These are phyloP conservation scores for Ageneiosus marmoratus DNA, from an alignment of 2,113 vertebrate species.

Conservation along the genomic window DNA sequence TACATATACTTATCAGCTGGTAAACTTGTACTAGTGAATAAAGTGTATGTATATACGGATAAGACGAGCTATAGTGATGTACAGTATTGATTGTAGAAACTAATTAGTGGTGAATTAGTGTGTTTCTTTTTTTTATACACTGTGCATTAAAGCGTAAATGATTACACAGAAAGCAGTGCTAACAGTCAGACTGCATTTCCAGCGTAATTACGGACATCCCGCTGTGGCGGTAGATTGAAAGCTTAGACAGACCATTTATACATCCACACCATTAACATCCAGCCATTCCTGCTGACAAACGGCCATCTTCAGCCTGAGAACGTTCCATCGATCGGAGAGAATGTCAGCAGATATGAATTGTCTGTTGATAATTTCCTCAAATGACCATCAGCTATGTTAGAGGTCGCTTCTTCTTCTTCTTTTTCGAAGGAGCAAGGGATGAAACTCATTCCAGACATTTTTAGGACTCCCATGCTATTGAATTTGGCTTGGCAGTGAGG, in stretches of 20 bases:
- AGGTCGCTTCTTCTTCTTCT: constrained; percentile 30
- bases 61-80: neutral
- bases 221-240: constrained; percentile 43
- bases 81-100: neutral
- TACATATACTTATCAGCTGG: neutral
- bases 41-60: neutral
- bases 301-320: constrained; percentile 12
- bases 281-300: constrained; percentile 40
- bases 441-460: constrained; percentile 3
- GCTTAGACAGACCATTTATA: constrained; percentile 39
- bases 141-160: constrained; percentile 29
- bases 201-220: constrained; percentile 36
- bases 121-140: neutral
- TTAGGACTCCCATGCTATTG: constrained; percentile 42
- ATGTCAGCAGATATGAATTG: constrained; percentile 32
- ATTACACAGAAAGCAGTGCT: constrained; percentile 33
- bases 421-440: neutral
- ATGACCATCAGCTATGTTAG: constrained; percentile 14
- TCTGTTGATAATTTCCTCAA: constrained; percentile 28
- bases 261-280: constrained; percentile 43
- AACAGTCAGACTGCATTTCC: constrained; percentile 36
- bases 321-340: constrained; percentile 20
- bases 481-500: constrained; percentile 40
- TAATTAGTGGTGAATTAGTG: constrained; percentile 25
- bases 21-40: too few species aligned